Evolutionary conservation across 2,888 invertebrate species (phyloP), one percentile per base, ranked within the genome.

Genomic region (Xanthia icteritia): DNA sequence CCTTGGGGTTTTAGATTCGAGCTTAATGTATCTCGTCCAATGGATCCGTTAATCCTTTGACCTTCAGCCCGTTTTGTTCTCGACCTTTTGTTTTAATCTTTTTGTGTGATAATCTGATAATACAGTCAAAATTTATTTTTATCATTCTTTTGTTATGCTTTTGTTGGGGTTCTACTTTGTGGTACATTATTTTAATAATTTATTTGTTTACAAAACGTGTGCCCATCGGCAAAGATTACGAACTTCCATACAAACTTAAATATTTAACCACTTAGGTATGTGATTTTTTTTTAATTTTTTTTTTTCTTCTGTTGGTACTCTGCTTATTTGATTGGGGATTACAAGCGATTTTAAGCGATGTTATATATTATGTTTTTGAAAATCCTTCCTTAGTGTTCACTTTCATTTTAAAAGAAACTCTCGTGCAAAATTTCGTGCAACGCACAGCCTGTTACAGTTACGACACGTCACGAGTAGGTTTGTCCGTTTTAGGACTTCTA

Each of bases 41-140:
- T 54, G 65, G 69, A 67, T 76, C 23, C 17, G 69, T 54, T 85
- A 76, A 85, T 83, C 77, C 71, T 77, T 68, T 66, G 72, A 83
- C 77, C 85, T 78, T 71, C 39, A 76, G 56, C 39, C 36, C 31
- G 72, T 71, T 76, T 79, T 66, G 67, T 58, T 36, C 9, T 17
- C 36, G 58, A 73, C 48, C 71, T 79, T 73, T 56, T 67, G 42
- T 61, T 73, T 70, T 63, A 69, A 17, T 76, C 15, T 65, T 63
- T 60, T 61, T 84, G 45, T 60, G 36, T 70, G 15, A 13, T 39
- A 65, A 65, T 60, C 27, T 70, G 15, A 13, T 39, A 65, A 65
- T 61, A 31, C 45, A 17, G 23, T 63, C 74, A 58, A 56, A 68
- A 68, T 76, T 84, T 27, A 64, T 66, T 65, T 54, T 63, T 11